Evolutionary conservation across 2,888 invertebrate genomes (phyloP), one percentile per base, ranked within the genome.

Genomic region (Dryobota labecula): DNA sequence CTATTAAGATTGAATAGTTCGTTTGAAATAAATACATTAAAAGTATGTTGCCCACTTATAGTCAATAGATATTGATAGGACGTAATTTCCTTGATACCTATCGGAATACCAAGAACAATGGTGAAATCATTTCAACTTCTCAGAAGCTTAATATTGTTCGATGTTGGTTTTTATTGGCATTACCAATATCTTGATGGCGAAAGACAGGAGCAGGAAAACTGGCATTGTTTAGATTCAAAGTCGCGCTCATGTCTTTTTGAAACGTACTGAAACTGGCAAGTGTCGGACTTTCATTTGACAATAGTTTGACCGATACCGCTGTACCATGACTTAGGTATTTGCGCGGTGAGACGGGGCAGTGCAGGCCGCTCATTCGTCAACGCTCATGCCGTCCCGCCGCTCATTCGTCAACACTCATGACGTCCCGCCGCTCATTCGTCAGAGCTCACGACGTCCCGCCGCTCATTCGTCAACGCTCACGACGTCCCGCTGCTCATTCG

Each of bases 51-150:
- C 15, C 24, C 41, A 66, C 13, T 38, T 53, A 45, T 62, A 41
- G 30, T 27, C 27, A 41, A 24, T 24, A 27, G 24, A 63, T 20
- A 18, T 9, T 41, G 33, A 54, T 51, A 51, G 6, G 41, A 13
- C 30, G 38, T 54, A 4, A 30, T 51, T 70, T 70, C 72, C 58
- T 43, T 51, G 36, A 73, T 69, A 13, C 43, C 27, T 63, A 62
- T 64, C 56, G 18, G 53, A 47, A 49, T 76, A 66, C 53, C 47
- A 61, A 57, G 54, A 76, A 68, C 60, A 27, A 13, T 51, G n/a
- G 47, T 67, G 13, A 30, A 60, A 76, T 70, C 56, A 43, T 65
- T 60, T 57, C 2, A 43, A 60, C 1, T 71, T 49, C 63, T 53
- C 24, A 49, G 65, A 53, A 74, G 53, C 24, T 27, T 36, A 33